phyloP scores from a whole-genome alignment of 2,888 invertebrate species.

The Ochlodes sylvanus region DNA sequence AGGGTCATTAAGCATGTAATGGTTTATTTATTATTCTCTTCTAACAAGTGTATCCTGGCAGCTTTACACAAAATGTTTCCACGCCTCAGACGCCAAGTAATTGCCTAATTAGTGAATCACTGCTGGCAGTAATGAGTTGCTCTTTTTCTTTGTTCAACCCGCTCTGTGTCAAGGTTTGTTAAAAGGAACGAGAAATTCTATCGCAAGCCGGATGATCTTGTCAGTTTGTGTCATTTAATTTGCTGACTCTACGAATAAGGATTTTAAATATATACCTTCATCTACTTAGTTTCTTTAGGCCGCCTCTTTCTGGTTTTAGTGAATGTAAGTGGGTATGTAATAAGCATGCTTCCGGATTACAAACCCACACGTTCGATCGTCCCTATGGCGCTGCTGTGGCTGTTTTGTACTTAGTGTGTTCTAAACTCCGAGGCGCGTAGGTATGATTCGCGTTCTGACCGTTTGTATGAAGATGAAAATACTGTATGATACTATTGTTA shows the following conservation, averaged over 20 bases:
- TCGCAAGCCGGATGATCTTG: not conserved
- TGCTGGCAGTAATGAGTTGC: conserved; percentile 29
- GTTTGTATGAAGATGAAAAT: no score
- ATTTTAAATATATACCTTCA: no score
- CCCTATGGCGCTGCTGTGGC: no score
- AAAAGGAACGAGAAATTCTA: not conserved
- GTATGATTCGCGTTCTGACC: no score
- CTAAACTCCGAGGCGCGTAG: no score
- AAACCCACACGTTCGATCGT: no score
- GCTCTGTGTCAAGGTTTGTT: not conserved
- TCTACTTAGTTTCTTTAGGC: no score
- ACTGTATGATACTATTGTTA: no score
- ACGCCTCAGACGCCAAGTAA: conserved; percentile 27
- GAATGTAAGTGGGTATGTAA: no score
- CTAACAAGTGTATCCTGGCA: conserved; percentile 35
- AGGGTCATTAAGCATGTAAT: not conserved
- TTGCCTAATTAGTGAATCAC: conserved; percentile 32
- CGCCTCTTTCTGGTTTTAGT: no score
- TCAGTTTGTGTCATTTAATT: not conserved
- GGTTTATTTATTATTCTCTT: conserved; percentile 29
- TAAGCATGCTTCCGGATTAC: no score
- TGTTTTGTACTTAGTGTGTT: no score
- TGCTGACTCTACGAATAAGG: not conserved
- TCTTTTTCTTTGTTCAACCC: conserved; percentile 27
- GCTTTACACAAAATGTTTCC: conserved; percentile 17